Evolutionary conservation across 2,888 invertebrate species (phyloP).

Genomic region (Peribatodes rhomboidaria): DNA sequence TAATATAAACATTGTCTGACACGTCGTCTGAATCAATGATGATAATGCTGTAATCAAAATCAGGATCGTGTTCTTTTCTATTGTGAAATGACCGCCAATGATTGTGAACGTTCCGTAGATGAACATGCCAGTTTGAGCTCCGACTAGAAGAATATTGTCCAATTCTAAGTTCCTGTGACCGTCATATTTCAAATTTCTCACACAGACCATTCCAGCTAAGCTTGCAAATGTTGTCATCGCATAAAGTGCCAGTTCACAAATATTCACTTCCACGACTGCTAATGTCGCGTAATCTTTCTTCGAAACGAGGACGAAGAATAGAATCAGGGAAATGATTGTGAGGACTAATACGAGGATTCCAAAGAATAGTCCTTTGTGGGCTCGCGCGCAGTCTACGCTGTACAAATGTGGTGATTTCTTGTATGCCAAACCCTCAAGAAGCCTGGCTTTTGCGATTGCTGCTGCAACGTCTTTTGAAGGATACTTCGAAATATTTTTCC

Average conservation of each 20-base stretch:
- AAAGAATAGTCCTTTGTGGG: constrained; percentile 97
- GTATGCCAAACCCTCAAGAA: constrained; percentile 84
- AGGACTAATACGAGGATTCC: constrained; percentile 95
- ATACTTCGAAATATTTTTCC: constrained; percentile 93
- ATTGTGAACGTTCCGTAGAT: constrained; percentile 97
- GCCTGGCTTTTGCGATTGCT: constrained; percentile 85
- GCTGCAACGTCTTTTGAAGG: constrained; percentile 88
- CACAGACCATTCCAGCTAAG: constrained; percentile 95
- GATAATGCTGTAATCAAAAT: constrained; percentile 94
- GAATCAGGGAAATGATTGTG: constrained; percentile 95
- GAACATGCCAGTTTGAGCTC: constrained; percentile 97
- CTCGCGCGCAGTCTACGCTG: constrained; percentile 97
- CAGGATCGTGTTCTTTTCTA: constrained; percentile 92
- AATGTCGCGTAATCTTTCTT: constrained; percentile 92
- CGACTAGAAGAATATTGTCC: constrained; percentile 96
- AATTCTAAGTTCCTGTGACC: constrained; percentile 93
- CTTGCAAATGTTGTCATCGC: constrained; percentile 95
- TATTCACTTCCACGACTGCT: constrained; percentile 95
- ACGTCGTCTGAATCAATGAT: constrained; percentile 95
- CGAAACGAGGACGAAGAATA: constrained; percentile 95
- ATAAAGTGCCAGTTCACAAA: constrained; percentile 95
- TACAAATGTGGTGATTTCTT: constrained; percentile 96
- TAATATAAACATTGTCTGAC: constrained; percentile 96
- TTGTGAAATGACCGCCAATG: constrained; percentile 96
- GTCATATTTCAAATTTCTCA: constrained; percentile 94